Evolutionary conservation across 2,797 vertebrate species (phyloP).

Genomic region (Acanthurus tractus): DNA sequence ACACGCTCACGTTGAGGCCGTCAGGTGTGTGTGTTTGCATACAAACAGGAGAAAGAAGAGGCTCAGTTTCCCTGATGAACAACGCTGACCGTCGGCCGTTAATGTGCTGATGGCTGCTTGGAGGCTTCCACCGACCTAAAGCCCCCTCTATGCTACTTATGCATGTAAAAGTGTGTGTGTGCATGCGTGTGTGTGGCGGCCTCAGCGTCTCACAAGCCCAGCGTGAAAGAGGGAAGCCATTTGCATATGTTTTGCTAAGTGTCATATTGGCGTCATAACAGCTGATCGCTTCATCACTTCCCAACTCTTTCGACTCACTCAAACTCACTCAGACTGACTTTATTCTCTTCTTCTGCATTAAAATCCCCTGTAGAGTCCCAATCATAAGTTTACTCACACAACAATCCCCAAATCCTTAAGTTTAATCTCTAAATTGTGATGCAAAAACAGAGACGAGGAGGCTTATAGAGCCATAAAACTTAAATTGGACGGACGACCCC

Average conservation of each 20-base stretch:
- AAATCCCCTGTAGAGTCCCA: background rate
- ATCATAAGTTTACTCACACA: slow-evolving; percentile 21
- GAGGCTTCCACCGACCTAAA: too few relatives aligned
- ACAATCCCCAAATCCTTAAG: slow-evolving; percentile 10
- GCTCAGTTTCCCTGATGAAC: too few relatives aligned
- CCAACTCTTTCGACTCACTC: background rate
- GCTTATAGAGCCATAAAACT: slow-evolving; percentile 3
- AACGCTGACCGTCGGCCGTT: too few relatives aligned
- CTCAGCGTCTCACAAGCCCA: slow-evolving; percentile 11
- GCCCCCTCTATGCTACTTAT: background rate
- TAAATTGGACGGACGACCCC: background rate
- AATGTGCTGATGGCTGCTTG: too few relatives aligned
- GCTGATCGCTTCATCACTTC: slow-evolving; percentile 30
- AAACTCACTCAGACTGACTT: background rate
- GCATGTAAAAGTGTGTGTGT: background rate
- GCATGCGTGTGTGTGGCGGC: background rate
- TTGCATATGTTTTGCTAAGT: slow-evolving; percentile 11
- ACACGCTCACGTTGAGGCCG: too few relatives aligned
- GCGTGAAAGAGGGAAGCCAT: slow-evolving; percentile 2
- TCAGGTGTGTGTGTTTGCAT: too few relatives aligned
- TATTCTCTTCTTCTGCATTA: background rate
- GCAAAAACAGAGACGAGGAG: background rate
- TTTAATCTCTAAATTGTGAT: slow-evolving; percentile 17
- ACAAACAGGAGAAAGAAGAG: too few relatives aligned
- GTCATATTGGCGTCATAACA: slow-evolving; percentile 14